Evolutionary conservation across 1,140 invertebrate species (phyloP).

Genomic region (Leptestheria dahalacensis): DNA sequence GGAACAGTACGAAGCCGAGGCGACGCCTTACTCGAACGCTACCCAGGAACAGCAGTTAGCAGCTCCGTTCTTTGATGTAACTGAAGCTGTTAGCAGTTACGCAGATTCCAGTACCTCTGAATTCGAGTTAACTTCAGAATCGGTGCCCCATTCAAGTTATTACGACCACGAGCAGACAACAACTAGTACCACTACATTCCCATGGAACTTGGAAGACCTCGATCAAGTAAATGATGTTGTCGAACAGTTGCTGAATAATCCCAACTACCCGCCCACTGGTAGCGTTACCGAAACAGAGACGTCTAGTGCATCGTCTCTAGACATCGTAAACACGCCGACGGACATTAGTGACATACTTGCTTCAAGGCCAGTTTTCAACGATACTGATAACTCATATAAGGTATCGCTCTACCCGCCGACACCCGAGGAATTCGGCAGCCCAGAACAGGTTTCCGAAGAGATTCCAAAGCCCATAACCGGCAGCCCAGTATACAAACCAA

Average conservation of each 20-base stretch:
- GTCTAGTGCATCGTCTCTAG: too few relatives aligned
- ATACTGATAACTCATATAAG: too few relatives aligned
- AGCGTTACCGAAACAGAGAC: not conserved
- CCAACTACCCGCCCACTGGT: too few relatives aligned
- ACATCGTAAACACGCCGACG: too few relatives aligned
- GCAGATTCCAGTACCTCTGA: not conserved
- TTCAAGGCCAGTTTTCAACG: too few relatives aligned
- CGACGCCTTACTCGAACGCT: not conserved
- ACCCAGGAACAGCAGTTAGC: not conserved
- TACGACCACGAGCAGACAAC: too few relatives aligned
- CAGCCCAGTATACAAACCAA: too few relatives aligned
- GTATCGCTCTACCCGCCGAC: too few relatives aligned
- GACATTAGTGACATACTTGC: too few relatives aligned
- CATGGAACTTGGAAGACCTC: not conserved
- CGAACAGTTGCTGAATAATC: not conserved
- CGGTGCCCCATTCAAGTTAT: not conserved
- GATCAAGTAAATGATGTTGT: not conserved
- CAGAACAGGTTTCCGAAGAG: too few relatives aligned
- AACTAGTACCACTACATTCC: not conserved
- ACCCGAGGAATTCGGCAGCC: too few relatives aligned
- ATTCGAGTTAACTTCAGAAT: not conserved
- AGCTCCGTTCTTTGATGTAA: not conserved
- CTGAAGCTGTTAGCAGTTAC: not conserved
- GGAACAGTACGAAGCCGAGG: not conserved
- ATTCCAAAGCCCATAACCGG: too few relatives aligned